Evolutionary conservation across 2,113 vertebrate species (phyloP).

Genomic region (Mustela nigripes): DNA sequence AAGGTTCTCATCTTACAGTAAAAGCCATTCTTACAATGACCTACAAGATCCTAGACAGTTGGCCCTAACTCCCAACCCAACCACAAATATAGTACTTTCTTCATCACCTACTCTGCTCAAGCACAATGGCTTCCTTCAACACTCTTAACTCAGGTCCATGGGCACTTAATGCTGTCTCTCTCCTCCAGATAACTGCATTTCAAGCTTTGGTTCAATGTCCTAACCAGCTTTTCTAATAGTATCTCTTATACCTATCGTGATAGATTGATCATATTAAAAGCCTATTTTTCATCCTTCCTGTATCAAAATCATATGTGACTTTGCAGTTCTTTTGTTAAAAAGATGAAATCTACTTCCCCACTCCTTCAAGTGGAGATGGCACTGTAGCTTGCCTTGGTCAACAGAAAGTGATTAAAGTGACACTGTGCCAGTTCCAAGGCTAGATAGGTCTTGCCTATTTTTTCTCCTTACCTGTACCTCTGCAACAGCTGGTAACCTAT

Average conservation of each 20-base stretch:
- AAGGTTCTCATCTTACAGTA: neutral
- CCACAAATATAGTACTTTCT: neutral
- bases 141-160: neutral
- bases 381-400: neutral
- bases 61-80: neutral
- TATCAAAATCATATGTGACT: neutral
- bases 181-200: constrained; percentile 3
- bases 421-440: neutral
- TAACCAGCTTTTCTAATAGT: neutral
- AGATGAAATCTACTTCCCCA: neutral
- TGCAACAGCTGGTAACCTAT: neutral
- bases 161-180: neutral
- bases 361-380: neutral
- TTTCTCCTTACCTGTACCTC: neutral
- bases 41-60: neutral
- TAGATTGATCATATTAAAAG: neutral
- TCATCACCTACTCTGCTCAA: neutral
- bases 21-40: neutral
- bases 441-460: neutral
- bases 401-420: neutral
- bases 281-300: neutral
- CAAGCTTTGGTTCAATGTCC: neutral
- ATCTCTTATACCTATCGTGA: neutral
- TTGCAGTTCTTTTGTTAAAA: constrained; percentile 21
- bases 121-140: neutral